Base-by-base conservation (phyloP, 1,140 invertebrate species). In the Eriocheir sinensis region DNA sequence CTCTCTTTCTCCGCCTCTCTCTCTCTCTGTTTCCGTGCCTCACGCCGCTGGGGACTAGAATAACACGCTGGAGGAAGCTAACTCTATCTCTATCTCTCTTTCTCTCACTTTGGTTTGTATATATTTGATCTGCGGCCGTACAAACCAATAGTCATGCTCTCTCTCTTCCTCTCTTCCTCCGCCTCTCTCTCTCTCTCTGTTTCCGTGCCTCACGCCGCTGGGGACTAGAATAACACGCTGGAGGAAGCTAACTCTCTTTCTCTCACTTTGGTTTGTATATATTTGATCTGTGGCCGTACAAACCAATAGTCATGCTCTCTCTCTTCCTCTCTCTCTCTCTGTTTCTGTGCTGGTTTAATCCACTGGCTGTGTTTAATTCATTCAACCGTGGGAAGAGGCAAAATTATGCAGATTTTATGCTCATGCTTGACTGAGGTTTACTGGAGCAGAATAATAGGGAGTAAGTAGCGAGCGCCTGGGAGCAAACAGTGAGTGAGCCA, bases 391-490 rank as follows among this genome's bases (percentile, higher is more conserved):
- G 15, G 36, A 30, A 53, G 34, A 53, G 60, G 53, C 34, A 80
- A 40, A 91, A 91, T 91, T 91, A 91, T 91, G 89, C 53, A 80
- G 89, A 91, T 91, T 91, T 91, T 91, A 91, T 91, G 53, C 38
- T 91, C 89, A 91, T 91, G 89, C 89, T 30, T 91, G 89, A 91
- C 53, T 91, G 53, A 80, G 21, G 60, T 3, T 80, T 79, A 91
- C 89, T 80, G 53, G 89, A 80, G 89, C 89, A 80, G 36, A 79
- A 40, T 91, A 91, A 91, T 80, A 60, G 60, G 27, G 60, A 40
- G 88, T 53, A 34, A 89, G 88, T 34, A 89, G 41, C 41, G 41
- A 89, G 41, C 41, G 41, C 30, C 9, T 30, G n/a, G 88, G 34
- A 89, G 53, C 89, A 38, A 21, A 40, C 34, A 38, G n/a, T 90